Base-by-base conservation (phyloP, 2,888 invertebrate genomes). In the Eilema depressum region DNA sequence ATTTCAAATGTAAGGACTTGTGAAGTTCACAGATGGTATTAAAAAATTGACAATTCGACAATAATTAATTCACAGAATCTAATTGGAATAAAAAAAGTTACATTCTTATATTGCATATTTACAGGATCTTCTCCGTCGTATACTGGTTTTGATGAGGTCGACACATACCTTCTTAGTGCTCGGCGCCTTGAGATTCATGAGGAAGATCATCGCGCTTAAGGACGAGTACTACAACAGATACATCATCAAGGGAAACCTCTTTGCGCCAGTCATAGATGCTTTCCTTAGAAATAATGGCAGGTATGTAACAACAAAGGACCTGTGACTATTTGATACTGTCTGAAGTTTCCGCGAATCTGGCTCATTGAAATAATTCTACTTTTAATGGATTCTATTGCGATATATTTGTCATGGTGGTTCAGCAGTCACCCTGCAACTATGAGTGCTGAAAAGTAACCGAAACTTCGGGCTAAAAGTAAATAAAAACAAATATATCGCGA, bases 201-300 rank as follows among this genome's bases (percentile, higher is more conserved):
- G 99, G 85, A 99, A 99, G 93, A 98, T 99, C 80, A 97, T 99
- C 86, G 98, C 99, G 69, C 96, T 99, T 74, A 99, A 99, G 94
- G 99, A 99, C 91, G 99, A 99, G 91, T 99, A 99, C 95, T 99
- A 99, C 95, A 99, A 99, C 95, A 95, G 99, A 88, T 98, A 99
- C 94, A 99, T 99, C 85, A 98, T 98, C 83, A 98, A 98, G 91
- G 98, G 98, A 76, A 98, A 98, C 94, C 96, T 99, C 71, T 98
- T 99, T 93, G 98, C 98, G 82, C 99, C 99, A 47, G 98, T 99
- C 71, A 98, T 99, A 83, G 99, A 99, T 91, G 98, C 99, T 81
- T 99, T 99, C 93, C 97, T 98, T 86, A 97, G 98, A 87, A 99
- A 99, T 96, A 99, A 99, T 92, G 98, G 98, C 87, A 97, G 99